A percentile compares a stretch with the other conserved stretches of the same genome.
Conservation (phyloP, 2,888 invertebrate genomes). For the Drosophila testacea region DNA sequence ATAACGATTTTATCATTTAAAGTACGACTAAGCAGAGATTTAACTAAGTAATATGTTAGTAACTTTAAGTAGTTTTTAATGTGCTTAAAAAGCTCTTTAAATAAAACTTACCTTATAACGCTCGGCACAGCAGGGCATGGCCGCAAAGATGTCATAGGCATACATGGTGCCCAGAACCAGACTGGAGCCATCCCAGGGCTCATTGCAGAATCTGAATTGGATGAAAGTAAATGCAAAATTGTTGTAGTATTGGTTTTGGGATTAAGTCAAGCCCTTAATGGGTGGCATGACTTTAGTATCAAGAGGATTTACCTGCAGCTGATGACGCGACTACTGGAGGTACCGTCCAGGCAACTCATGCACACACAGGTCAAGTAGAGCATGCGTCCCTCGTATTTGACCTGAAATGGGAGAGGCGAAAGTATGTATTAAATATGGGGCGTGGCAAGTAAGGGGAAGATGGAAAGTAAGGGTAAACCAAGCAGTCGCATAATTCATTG, state of each 20-base stretch:
- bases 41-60: not conserved
- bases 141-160: constrained; percentile 99
- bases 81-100: too few species aligned
- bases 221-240: constrained; percentile 19
- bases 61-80: not conserved
- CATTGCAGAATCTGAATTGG: constrained; percentile 88
- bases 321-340: constrained; percentile 90
- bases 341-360: constrained; percentile 96
- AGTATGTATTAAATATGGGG: constrained; percentile 25
- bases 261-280: not conserved
- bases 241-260: not conserved
- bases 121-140: constrained; percentile 97
- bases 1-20: not conserved
- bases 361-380: constrained; percentile 97
- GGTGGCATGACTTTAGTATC: not conserved
- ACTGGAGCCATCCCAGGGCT: constrained; percentile 96
- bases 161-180: constrained; percentile 99
- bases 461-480: constrained; percentile 18
- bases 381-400: constrained; percentile 95
- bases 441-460: constrained; percentile 2
- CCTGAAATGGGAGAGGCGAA: constrained; percentile 86
- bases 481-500: constrained; percentile 69
- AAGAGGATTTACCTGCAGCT: constrained; percentile 88
- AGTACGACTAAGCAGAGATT: not conserved
- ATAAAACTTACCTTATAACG: constrained; percentile 91